phyloP scores from a whole-genome alignment of 2,888 invertebrate genomes.

The Subacronicta megacephala region DNA sequence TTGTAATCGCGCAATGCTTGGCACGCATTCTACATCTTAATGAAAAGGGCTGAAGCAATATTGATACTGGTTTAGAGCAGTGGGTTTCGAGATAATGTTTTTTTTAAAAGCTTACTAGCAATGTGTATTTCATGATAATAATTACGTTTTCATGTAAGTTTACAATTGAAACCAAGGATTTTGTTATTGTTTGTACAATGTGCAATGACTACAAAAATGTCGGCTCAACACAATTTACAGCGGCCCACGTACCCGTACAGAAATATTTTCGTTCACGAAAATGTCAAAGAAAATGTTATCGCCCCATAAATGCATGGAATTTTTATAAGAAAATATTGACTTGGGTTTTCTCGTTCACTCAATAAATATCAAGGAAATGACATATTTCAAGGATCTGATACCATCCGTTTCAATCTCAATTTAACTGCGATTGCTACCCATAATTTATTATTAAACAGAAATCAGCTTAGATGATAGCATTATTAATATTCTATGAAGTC shows the following conservation, averaged over 20 bases:
- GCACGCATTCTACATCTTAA: too few species aligned
- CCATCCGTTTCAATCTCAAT: slow-evolving; percentile 24
- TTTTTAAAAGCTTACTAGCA: too few species aligned
- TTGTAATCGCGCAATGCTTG: too few species aligned
- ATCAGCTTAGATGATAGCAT: slow-evolving; percentile 5
- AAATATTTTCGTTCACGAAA: slow-evolving; percentile 51
- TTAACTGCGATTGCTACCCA: slow-evolving; percentile 20
- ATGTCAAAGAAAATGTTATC: slow-evolving; percentile 48
- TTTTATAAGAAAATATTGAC: slow-evolving; percentile 52
- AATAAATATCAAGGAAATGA: slow-evolving; percentile 36
- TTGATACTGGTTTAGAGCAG: too few species aligned
- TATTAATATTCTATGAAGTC: slow-evolving; percentile 21
- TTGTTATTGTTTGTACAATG: slow-evolving; percentile 42
- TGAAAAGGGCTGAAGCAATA: too few species aligned
- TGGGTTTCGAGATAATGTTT: too few species aligned
- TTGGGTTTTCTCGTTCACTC: slow-evolving; percentile 26
- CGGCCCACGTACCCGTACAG: slow-evolving; percentile 25
- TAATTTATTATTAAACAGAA: slow-evolving; percentile 21
- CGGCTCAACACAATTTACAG: slow-evolving; percentile 46
- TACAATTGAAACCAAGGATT: not conserved
- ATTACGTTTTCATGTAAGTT: too few species aligned
- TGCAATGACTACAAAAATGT: slow-evolving; percentile 41
- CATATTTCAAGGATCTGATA: slow-evolving; percentile 17
- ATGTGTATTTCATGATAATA: too few species aligned
- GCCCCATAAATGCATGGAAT: slow-evolving; percentile 51